These are phyloP conservation scores for Turritopsis dohrnii DNA, from an alignment of 30 jellyfish, hydroid and myxozoan species.

Conservation along the genomic window DNA sequence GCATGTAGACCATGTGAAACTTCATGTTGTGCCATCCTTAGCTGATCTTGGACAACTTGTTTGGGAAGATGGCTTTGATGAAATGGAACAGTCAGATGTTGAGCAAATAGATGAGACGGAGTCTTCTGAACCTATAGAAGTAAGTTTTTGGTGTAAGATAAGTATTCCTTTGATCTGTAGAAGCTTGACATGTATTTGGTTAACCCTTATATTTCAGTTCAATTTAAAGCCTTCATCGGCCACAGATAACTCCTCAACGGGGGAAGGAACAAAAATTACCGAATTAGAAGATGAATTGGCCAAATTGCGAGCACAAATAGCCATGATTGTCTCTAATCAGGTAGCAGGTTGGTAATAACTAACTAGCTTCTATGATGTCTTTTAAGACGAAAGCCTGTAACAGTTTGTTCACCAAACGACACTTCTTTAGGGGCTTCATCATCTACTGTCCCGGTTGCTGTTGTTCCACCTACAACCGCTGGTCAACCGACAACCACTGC, in stretches of 20 bases:
- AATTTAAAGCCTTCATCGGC: background rate
- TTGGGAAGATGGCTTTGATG: conserved; percentile 57
- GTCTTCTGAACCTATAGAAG: background rate
- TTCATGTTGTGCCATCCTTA: conserved; percentile 44
- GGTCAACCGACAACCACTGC: conserved; percentile 30
- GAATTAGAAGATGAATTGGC: conserved; percentile 85
- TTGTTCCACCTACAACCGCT: conserved; percentile 23
- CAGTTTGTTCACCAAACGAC: no score
- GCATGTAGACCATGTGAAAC: conserved; percentile 39
- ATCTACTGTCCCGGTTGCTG: background rate
- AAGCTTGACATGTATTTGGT: no score
- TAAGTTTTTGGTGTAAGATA: no score
- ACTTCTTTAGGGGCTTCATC: no score
- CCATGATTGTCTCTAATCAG: conserved; percentile 68
- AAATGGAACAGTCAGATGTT: conserved; percentile 1
- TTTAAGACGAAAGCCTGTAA: no score
- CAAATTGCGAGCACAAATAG: conserved; percentile 84
- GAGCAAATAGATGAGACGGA: background rate
- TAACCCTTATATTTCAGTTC: background rate
- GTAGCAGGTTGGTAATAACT: conserved; percentile 17
- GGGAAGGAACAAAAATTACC: conserved; percentile 39
- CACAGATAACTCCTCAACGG: background rate
- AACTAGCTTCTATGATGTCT: background rate
- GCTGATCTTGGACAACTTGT: conserved; percentile 78
- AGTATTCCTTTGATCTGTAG: no score